Percentiles rank a stretch among this genome's conserved stretches.
Conservation (phyloP, 1,140 invertebrate genomes). For the Aphaenogaster ashmeadi region DNA sequence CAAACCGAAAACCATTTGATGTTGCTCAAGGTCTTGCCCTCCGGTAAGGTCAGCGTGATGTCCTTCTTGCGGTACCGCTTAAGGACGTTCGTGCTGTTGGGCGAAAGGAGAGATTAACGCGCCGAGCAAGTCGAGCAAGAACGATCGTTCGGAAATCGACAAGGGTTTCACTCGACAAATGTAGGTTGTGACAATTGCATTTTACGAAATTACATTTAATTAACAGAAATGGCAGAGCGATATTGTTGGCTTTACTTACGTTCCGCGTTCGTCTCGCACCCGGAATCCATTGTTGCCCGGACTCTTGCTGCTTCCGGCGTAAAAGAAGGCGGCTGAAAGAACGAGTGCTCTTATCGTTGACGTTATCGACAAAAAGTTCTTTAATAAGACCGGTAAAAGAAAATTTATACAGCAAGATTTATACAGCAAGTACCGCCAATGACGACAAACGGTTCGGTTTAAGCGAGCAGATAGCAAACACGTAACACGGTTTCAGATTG, state of each 20-base stretch:
- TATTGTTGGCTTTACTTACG: conserved; percentile 82
- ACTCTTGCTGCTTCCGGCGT: conserved; percentile 91
- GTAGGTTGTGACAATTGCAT: background rate
- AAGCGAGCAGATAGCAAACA: conserved; percentile 16
- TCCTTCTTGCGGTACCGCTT: conserved; percentile 93
- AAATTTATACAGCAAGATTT: background rate
- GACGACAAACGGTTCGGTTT: conserved; percentile 17
- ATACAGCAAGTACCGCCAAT: background rate
- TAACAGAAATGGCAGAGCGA: background rate
- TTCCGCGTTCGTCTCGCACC: conserved; percentile 93
- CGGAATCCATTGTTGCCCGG: conserved; percentile 91
- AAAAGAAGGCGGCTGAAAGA: conserved; percentile 94
- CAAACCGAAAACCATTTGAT: conserved; percentile 96
- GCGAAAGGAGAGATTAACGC: background rate
- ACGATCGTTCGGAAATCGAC: background rate
- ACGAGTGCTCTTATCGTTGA: background rate
- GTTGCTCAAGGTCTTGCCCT: conserved; percentile 93
- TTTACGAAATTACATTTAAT: background rate
- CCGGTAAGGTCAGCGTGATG: conserved; percentile 94
- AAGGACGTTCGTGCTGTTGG: conserved; percentile 89
- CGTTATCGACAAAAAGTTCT: background rate
- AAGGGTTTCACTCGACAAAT: background rate
- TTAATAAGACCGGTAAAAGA: background rate
- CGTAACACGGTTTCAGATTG: conserved; percentile 45
- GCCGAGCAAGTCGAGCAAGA: background rate